Evolutionary conservation across 2,113 vertebrate species (phyloP), one percentile per base, ranked within the genome.

Genomic region (Zapornia atra): DNA sequence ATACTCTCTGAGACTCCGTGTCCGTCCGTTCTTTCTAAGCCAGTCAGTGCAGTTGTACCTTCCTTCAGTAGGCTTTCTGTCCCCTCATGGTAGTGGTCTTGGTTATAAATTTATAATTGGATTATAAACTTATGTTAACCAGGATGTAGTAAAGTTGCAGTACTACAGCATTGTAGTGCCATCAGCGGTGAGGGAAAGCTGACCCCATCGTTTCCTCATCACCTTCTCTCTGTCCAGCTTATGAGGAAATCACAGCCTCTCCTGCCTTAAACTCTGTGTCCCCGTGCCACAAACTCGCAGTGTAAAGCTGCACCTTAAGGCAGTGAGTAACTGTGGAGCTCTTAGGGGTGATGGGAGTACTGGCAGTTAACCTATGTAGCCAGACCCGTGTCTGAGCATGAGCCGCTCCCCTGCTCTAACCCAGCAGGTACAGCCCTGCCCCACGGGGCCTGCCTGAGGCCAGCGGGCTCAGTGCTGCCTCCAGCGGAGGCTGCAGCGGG

Each of bases 391-490:
- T 31, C 34, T 31, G 63, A 76, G 6, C 3, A 51, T 44, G 44
- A 11, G 69, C 24, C 38, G 17, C 2, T 29, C 11, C 11, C 44
- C 29, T 5, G n/a, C 34, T 50, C 14, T 11, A 13, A 26, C 34
- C 19, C 25, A 60, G 20, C 34, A 54, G 31, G 4, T 4, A 3
- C 20, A 70, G 69, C 17, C 54, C 14, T 87, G 33, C 53, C 42
- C 15, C 46, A 1, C 24, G 11, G 51, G 48, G 36, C 31, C 38
- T 60, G 65, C 24, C 1, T 56, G 29, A 25, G 72, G 42, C 48
- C 28, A 4, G 31, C 5, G 7, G 0, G 0, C 18, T 3, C 3
- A 2, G 33, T 24, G 10, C 71, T n/a, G 33, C 24, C 1, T 8
- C 16, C 25, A 9, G 6, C 1, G 20, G 48, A 48, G 46, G 66